Evolutionary conservation across 2,888 invertebrate genomes (phyloP).

Genomic region (Sinotaia quadrata): DNA sequence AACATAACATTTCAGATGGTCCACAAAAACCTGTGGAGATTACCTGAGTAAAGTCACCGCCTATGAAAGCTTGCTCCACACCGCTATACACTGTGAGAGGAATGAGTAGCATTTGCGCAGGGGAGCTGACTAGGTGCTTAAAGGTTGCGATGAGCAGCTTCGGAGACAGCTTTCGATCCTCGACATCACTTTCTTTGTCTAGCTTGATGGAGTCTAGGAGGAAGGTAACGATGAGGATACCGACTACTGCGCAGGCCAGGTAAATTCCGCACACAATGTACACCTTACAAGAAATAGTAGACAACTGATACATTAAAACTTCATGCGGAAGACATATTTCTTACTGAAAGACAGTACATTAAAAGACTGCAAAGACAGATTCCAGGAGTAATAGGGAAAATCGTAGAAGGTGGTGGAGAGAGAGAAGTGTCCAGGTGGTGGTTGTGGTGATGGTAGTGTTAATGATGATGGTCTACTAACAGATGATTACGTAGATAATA

Average conservation of each 20-base stretch:
- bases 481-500: no score
- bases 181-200: conserved; percentile 45
- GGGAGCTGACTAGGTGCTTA: conserved; percentile 87
- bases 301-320: not conserved
- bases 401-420: no score
- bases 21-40: no score
- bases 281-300: conserved; percentile 79
- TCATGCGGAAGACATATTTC: no score
- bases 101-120: conserved; percentile 91
- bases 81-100: conserved; percentile 97
- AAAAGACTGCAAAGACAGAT: no score
- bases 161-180: conserved; percentile 42
- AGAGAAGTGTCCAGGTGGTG: no score
- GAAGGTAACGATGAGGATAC: conserved; percentile 87
- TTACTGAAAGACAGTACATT: no score
- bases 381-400: no score
- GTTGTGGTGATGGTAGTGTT: no score
- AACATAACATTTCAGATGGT: no score
- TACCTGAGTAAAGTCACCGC: conserved; percentile 78
- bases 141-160: conserved; percentile 79
- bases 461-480: no score
- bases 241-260: conserved; percentile 87
- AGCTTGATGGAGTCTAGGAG: conserved; percentile 81
- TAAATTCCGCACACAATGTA: conserved; percentile 92
- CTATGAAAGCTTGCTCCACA: conserved; percentile 97